These are phyloP conservation scores for Cichlasoma orientale DNA, from an alignment of 2,797 vertebrate genomes.

Conservation along the genomic window DNA sequence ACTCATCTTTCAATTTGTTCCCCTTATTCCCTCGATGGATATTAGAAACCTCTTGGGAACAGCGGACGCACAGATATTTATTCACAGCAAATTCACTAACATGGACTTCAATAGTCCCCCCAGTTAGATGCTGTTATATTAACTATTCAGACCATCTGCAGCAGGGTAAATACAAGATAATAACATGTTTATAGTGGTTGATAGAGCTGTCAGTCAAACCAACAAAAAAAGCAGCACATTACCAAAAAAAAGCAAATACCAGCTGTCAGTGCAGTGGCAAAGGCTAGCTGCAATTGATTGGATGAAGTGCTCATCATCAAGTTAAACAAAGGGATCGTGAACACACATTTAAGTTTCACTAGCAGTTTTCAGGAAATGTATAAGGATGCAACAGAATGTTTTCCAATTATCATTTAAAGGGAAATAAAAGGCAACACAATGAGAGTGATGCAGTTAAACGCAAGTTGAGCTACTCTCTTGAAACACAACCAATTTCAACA, in stretches of 20 bases:
- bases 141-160: slow-evolving; percentile 22
- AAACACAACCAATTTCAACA: not conserved
- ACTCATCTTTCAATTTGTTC: slow-evolving; percentile 31
- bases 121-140: not conserved
- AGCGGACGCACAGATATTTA: slow-evolving; percentile 4
- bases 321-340: not conserved
- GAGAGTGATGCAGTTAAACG: not conserved
- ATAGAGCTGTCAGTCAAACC: slow-evolving; percentile 59
- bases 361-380: not conserved
- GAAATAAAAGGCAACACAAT: not conserved
- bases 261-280: not conserved
- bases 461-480: not conserved
- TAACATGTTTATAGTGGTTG: slow-evolving; percentile 45
- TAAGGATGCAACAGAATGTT: not conserved
- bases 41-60: slow-evolving; percentile 24
- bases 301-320: not conserved
- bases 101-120: not conserved
- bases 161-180: slow-evolving; percentile 51
- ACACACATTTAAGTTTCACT: not conserved
- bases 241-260: slow-evolving; percentile 29
- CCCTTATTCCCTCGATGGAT: slow-evolving; percentile 12
- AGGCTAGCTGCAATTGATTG: not conserved
- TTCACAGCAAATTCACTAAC: not conserved
- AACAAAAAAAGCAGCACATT: slow-evolving; percentile 23
- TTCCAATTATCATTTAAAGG: not conserved